A percentile compares a stretch with the other conserved stretches of the same genome.
Conservation (phyloP, 2,113 vertebrate species). For the Smithornis capensis region DNA sequence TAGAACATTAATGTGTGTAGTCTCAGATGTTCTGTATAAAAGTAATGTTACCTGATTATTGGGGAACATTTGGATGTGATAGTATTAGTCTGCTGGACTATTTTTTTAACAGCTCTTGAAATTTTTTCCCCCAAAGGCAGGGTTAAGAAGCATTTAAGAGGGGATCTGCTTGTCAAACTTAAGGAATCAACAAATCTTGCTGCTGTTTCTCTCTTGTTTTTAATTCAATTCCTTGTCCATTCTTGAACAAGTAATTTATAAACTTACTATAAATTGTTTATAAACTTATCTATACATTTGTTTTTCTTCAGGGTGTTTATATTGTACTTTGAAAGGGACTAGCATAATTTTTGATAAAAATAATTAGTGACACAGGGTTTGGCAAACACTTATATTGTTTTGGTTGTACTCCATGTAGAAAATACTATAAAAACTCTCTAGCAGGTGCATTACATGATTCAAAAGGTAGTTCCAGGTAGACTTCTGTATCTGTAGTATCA, state of each 20-base stretch:
- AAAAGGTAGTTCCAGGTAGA: neutral
- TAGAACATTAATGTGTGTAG: neutral
- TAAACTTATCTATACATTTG: neutral
- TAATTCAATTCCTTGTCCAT: neutral
- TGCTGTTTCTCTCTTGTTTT: neutral
- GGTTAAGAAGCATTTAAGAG: neutral
- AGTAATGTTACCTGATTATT: neutral
- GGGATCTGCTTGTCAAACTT: neutral
- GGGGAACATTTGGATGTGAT: fast-evolving
- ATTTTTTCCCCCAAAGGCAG: neutral
- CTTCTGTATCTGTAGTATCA: neutral
- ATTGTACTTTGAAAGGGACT: neutral
- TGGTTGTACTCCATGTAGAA: neutral
- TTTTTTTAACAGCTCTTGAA: neutral
- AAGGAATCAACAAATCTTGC: neutral
- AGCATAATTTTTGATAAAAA: neutral
- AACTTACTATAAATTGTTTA: neutral
- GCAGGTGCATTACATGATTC: fast-evolving
- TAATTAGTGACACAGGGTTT: neutral
- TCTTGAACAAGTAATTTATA: neutral
- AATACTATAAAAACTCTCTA: neutral
- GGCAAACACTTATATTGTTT: neutral
- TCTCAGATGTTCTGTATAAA: neutral
- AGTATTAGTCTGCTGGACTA: neutral
- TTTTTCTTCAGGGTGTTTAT: neutral